Evolutionary conservation across 2,797 vertebrate genomes (phyloP).

Genomic region (Poeciliopsis gracilis): DNA sequence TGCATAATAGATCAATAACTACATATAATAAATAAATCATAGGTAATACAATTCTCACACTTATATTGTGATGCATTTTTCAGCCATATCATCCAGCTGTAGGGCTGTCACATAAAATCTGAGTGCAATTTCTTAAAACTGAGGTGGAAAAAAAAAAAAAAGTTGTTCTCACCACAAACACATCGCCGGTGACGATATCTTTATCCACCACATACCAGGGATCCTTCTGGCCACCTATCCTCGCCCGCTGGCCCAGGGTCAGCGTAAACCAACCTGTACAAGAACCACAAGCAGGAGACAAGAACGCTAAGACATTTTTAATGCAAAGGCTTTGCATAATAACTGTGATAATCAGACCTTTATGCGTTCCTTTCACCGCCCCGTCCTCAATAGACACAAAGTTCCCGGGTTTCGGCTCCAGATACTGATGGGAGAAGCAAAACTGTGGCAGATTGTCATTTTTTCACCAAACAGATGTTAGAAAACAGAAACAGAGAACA

Average conservation of each 20-base stretch:
- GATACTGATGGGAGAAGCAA: conserved; percentile 78
- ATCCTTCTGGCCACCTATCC: conserved; percentile 84
- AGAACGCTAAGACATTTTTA: neutral
- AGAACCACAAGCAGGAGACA: neutral
- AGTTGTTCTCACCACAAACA: conserved; percentile 88
- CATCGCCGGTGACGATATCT: conserved; percentile 84
- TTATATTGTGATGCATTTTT: no score
- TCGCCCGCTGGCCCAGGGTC: conserved; percentile 93
- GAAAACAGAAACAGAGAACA: accelerated
- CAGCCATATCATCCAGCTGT: no score
- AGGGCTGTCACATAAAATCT: neutral
- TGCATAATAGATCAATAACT: no score
- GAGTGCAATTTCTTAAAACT: neutral
- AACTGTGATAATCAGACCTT: conserved; percentile 77
- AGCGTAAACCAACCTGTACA: conserved; percentile 91
- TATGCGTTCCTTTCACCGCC: conserved; percentile 87
- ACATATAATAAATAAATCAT: no score
- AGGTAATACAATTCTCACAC: no score
- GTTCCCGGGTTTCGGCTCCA: conserved; percentile 90
- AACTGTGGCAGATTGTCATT: neutral
- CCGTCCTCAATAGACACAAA: conserved; percentile 93
- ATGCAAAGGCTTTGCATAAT: neutral
- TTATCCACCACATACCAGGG: conserved; percentile 96
- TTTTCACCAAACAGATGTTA: neutral
- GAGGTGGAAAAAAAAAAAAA: neutral